A percentile compares a stretch with the other conserved stretches of the same genome.
Evolutionary conservation across 2,797 vertebrate genomes (phyloP).

Genomic region (Lacerta bilineata): DNA sequence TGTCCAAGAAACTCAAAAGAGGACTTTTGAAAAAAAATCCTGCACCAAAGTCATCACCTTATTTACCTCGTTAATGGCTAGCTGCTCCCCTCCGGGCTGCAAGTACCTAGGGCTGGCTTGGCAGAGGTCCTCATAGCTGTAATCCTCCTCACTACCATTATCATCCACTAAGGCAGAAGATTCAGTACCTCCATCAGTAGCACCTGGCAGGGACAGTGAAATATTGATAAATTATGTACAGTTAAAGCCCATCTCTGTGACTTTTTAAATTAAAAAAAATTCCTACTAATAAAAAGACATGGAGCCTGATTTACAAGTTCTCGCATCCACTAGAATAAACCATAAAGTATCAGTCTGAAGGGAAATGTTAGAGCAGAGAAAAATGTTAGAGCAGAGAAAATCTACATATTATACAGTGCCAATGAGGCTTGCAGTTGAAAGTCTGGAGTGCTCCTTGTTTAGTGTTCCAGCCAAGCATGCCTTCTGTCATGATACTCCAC

Average conservation of each 20-base stretch:
- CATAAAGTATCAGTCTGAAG: neutral
- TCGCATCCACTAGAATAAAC: conserved; percentile 2
- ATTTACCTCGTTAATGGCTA: conserved; percentile 93
- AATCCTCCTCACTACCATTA: conserved; percentile 95
- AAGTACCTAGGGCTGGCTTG: conserved; percentile 90
- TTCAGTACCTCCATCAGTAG: conserved; percentile 87
- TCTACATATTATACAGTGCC: neutral
- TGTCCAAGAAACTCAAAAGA: neutral
- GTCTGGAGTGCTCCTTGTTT: too few relatives aligned
- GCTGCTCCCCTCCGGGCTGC: conserved; percentile 91
- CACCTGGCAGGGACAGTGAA: conserved; percentile 65
- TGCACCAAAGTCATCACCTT: neutral
- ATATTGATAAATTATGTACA: conserved; percentile 52
- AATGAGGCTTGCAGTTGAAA: neutral
- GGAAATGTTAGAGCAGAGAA: neutral
- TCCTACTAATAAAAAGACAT: neutral
- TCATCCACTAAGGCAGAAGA: conserved; percentile 87
- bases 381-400: neutral
- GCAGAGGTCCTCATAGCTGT: conserved; percentile 93
- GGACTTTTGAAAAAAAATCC: fast-evolving
- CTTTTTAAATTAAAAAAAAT: neutral
- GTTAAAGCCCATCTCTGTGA: conserved; percentile 24
- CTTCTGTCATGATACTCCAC: neutral
- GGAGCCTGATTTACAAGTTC: neutral
- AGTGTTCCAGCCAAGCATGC: neutral